Evolutionary conservation across 1,140 invertebrate genomes (phyloP), one percentile per base, ranked within the genome.

Genomic region (Philotrypesis tridentata): DNA sequence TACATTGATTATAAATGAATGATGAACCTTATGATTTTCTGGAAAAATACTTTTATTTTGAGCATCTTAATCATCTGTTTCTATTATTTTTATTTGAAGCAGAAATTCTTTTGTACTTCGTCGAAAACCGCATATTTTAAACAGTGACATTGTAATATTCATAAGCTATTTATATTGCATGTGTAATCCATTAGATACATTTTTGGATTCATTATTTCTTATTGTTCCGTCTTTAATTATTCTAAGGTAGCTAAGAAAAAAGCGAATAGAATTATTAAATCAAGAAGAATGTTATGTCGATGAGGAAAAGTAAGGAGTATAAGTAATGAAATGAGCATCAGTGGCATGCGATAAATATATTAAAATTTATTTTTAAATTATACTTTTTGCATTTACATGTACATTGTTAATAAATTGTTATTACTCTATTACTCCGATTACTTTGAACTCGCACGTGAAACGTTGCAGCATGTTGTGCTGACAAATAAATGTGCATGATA

Each of bases 161-260:
- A 65, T 80, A 80, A 80, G 33, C 60, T 80, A 80, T 80, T 80
- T 80, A 80, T 80, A 74, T 70, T 68, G 25, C n/a, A 75, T 68
- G 11, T 55, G 33, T 75, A 68, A 74, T 81, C 71, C 37, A 55
- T 25, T 31, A 55, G 23, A n/a, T 23, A 74, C 37, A 23, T 61
- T 61, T 75, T 55, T 73, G 70, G 60, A 80, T 80, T 31, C 25
- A 74, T 65, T 75, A 61, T 72, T 23, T 48, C 29, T 31, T 63
- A 21, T 72, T 33, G 9, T 43, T 80, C 7, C 25, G 14, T 72
- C 61, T 67, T 21, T 33, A 72, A 73, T 75, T 75, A 75, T 75
- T 68, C 43, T 68, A 60, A 81, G 40, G 23, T 60, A 74, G 1
- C 61, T 75, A 75, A 73, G 79, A 74, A 68, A 55, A 43, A 4